phyloP scores from a whole-genome alignment of 1,140 invertebrate genomes.

The Phortica variegata region DNA sequence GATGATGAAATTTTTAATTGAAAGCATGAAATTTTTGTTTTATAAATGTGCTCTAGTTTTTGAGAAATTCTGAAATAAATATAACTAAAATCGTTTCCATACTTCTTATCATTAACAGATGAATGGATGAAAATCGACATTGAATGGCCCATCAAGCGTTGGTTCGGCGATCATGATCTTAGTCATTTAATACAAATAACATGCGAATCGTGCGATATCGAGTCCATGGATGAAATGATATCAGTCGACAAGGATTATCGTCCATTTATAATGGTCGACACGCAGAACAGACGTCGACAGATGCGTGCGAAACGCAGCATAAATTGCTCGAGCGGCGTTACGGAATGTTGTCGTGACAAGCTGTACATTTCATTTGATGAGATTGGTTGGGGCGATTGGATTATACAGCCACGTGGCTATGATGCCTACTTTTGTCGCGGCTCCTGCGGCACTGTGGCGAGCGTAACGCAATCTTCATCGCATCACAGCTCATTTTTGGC shows the following conservation, averaged over 20 bases:
- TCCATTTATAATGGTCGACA: constrained; percentile 74
- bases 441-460: constrained; percentile 69
- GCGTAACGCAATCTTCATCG: constrained; percentile 66
- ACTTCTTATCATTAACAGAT: constrained; percentile 59
- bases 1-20: neutral
- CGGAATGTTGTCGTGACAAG: constrained; percentile 80
- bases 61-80: neutral
- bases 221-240: constrained; percentile 43
- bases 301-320: constrained; percentile 66
- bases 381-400: constrained; percentile 87
- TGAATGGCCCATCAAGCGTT: constrained; percentile 69
- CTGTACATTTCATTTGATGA: constrained; percentile 79
- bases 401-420: constrained; percentile 76
- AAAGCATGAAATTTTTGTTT: neutral
- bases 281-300: constrained; percentile 60
- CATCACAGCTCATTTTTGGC: constrained; percentile 72
- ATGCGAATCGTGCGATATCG: constrained; percentile 73
- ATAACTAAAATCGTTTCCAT: neutral
- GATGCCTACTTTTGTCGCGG: constrained; percentile 84
- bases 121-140: constrained; percentile 80
- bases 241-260: constrained; percentile 66
- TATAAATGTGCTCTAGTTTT: neutral
- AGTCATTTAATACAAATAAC: constrained; percentile 71
- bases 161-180: constrained; percentile 68
- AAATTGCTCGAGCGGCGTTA: constrained; percentile 69